Percentiles rank a stretch among this genome's conserved stretches.
phyloP scores from a whole-genome alignment of 2,797 vertebrate species.

The Hypotaenidia okinawae region DNA sequence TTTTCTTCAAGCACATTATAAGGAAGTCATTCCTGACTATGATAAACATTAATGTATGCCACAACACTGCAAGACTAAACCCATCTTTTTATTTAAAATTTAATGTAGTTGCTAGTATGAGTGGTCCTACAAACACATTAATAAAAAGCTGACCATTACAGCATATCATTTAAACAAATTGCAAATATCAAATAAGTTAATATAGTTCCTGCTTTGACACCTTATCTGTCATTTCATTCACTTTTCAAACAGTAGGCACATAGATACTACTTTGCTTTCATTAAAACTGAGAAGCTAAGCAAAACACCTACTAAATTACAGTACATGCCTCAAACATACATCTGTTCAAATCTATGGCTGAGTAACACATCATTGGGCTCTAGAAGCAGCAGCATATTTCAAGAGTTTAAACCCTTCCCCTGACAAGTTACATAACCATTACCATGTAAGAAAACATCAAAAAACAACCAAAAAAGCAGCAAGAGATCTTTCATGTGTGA shows the following conservation, averaged over 20 bases:
- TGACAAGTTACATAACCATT: not conserved
- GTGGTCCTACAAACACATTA: not conserved
- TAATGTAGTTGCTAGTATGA: not conserved
- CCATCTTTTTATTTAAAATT: not conserved
- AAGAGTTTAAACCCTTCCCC: not conserved
- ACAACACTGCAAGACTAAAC: not conserved
- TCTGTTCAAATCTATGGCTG: not conserved
- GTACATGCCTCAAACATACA: not conserved
- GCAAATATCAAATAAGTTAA: not conserved
- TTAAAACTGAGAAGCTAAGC: not conserved
- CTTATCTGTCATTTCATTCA: not conserved
- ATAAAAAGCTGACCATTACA: not conserved
- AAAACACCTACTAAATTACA: not conserved
- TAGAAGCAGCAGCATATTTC: not conserved
- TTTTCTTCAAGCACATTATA: not conserved
- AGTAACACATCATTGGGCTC: not conserved
- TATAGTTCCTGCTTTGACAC: not conserved
- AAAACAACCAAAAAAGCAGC: not conserved
- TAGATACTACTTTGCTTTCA: not conserved
- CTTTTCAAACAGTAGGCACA: not conserved
- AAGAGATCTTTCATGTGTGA: too few species aligned
- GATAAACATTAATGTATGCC: not conserved
- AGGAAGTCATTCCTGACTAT: not conserved
- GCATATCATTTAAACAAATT: not conserved
- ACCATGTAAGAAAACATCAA: not conserved